Evolutionary conservation across 2,113 vertebrate genomes (phyloP).

Genomic region (Erythrocercus mccallii): DNA sequence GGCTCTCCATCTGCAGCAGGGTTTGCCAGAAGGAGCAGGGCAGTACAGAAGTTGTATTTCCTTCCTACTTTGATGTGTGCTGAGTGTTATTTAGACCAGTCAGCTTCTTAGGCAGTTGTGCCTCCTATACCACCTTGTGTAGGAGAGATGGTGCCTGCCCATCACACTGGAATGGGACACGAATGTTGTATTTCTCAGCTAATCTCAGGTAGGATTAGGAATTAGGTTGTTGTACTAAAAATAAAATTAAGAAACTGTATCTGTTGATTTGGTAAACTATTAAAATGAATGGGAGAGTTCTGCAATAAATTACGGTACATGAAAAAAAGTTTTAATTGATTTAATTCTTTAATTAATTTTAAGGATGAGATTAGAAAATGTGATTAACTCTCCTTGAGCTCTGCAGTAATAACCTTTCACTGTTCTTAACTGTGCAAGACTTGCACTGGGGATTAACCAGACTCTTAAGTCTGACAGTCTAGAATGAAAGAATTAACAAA

Average conservation of each 20-base stretch:
- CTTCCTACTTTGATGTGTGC: background rate
- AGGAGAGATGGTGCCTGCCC: background rate
- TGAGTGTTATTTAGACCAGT: background rate
- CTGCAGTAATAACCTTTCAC: background rate
- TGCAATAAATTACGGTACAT: background rate
- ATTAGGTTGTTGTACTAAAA: background rate
- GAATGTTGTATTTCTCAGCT: background rate
- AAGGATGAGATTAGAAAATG: background rate
- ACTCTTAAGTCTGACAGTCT: background rate
- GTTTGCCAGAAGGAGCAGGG: background rate
- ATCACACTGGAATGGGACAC: background rate
- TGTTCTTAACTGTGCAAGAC: background rate
- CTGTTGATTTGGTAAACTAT: background rate
- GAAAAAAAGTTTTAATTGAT: background rate
- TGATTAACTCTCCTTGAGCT: background rate
- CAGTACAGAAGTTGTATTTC: background rate
- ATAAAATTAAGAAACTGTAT: background rate
- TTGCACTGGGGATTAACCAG: background rate
- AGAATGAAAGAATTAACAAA: background rate
- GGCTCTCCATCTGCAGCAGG: background rate
- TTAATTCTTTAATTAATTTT: background rate
- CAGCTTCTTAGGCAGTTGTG: background rate
- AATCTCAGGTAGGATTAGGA: background rate
- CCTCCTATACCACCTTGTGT: rapidly evolving
- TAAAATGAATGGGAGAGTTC: background rate